Base-by-base conservation (phyloP, 2,797 vertebrate species). In the Notolabrus celidotus region DNA sequence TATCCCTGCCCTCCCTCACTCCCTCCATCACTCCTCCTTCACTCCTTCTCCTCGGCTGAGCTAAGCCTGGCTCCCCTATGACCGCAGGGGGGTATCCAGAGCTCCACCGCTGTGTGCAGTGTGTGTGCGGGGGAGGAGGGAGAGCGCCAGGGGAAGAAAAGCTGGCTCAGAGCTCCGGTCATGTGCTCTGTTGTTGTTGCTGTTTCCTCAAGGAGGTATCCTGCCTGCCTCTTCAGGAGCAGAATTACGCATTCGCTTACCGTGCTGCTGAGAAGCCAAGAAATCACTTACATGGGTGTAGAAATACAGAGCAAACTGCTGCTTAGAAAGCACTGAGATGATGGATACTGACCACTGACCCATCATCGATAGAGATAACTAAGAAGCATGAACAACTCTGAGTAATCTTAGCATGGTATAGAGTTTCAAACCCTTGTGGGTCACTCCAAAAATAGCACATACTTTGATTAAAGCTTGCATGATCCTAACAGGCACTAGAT, bases 101-200 rank as follows among this genome's bases (percentile, higher is more conserved):
- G 31, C 79, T 5, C 80, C 82, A 68, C 66, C 53, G 27, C 79
- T 82, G 79, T 80, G 71, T 80, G 78, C 49, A 25, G 79, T 83
- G 80, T 80, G 72, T 80, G 75, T 77, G 66, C 15, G 39, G 54
- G 67, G 80, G 80, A 72, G 86, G 80, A 70, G 74, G 71, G 66
- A 61, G 66, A 81, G 82, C 0, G 75, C 81, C 77, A 55, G 64
- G 83, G 83, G 89, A 88, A 38, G 70, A 63, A 80, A 82, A 85
- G 79, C 84, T 84, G 75, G 86, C 89, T 89, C 86, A 77, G 74
- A 86, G 86, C 86, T 64, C 73, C 19, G 68, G 88, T 92, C 88
- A 90, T 86, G 89, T 91, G 91, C 76, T 89, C 69, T 22, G 78
- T 88, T 91, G 85, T 89, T 92, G 83, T 84, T 86, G 73, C 80